Percentiles rank a stretch among this genome's conserved stretches.
Conservation (phyloP, 2,113 vertebrate species). For the Podarcis muralis region DNA sequence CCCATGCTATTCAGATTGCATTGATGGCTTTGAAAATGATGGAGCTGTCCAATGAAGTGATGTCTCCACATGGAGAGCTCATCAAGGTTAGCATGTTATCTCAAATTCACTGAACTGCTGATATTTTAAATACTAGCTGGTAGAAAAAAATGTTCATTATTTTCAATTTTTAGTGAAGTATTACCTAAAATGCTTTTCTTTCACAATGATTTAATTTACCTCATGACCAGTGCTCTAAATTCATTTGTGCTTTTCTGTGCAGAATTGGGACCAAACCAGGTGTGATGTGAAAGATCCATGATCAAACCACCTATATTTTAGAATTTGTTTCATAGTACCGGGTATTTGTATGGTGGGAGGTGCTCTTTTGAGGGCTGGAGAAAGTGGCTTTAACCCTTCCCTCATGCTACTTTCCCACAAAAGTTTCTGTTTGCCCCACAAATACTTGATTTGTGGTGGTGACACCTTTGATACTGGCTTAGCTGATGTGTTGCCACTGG, state of each 20-base stretch:
- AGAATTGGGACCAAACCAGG: background rate
- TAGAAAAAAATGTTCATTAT: background rate
- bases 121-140: constrained; percentile 18
- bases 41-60: constrained; percentile 93
- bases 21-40: constrained; percentile 98
- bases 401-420: background rate
- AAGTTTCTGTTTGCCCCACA: background rate
- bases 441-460: background rate
- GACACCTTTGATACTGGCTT: background rate
- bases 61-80: constrained; percentile 92
- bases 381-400: background rate
- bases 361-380: background rate
- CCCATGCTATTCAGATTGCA: constrained; percentile 92
- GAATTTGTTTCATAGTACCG: background rate
- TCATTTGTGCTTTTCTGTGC: background rate
- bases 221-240: background rate
- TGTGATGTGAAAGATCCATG: background rate
- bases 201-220: background rate
- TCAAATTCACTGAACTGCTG: constrained; percentile 12
- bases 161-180: background rate
- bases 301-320: background rate
- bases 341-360: background rate
- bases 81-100: constrained; percentile 84
- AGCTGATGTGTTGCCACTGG: background rate
- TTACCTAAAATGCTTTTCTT: background rate